Conservation (phyloP, 2,888 invertebrate species). For the Thymelicus sylvestris region DNA sequence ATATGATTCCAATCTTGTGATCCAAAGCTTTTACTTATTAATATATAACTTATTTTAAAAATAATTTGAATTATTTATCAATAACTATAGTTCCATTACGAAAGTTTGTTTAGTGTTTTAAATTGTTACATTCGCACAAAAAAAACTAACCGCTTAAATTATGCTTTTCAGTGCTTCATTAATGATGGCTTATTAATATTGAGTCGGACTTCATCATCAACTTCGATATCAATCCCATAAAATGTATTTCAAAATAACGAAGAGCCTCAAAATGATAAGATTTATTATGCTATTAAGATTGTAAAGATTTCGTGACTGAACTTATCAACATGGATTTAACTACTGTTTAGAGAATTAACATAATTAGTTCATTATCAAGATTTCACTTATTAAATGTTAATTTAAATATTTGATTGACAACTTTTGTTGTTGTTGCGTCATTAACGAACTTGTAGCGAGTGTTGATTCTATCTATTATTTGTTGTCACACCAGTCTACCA, state of each 20-base stretch:
- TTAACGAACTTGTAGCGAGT: not conserved
- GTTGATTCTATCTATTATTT: no score
- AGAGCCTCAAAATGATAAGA: slow-evolving; percentile 15
- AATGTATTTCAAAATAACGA: slow-evolving; percentile 12
- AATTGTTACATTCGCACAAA: no score
- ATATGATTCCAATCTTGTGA: no score
- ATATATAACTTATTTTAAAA: no score
- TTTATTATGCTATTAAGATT: slow-evolving; percentile 30
- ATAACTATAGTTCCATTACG: no score
- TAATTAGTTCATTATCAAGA: slow-evolving; percentile 19
- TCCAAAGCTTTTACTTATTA: no score
- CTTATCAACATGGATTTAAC: slow-evolving; percentile 33
- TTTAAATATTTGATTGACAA: not conserved
- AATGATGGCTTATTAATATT: not conserved
- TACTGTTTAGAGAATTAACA: slow-evolving; percentile 20
- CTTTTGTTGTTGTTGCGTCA: not conserved
- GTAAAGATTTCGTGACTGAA: slow-evolving; percentile 33
- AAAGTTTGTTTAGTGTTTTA: no score
- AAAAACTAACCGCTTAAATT: no score
- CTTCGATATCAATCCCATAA: not conserved
- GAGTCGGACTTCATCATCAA: no score
- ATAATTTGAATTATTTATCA: no score
- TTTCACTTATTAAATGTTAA: slow-evolving; percentile 6
- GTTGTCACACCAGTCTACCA: no score
- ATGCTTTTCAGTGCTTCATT: not conserved